Evolutionary conservation across 2,797 vertebrate species (phyloP), one percentile per base, ranked within the genome.

Genomic region (Pygocentrus nattereri): DNA sequence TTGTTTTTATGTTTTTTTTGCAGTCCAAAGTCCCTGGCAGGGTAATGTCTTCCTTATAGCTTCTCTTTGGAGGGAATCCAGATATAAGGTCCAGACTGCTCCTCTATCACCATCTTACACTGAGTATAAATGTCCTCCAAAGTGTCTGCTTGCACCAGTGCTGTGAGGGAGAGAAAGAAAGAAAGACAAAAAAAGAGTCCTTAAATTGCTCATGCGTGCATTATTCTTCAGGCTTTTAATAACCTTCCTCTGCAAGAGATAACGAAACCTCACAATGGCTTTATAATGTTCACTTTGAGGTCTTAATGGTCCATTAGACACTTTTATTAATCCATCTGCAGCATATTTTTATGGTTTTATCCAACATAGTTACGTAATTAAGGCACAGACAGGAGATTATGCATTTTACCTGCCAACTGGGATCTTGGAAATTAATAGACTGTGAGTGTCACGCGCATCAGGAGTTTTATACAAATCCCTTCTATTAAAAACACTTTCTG

Each of bases 51-150:
- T 94, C 91, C 88, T 97, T 98, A 99, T 96, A 98, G 95, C 92
- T 98, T 99, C 91, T 99, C 98, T 94, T 98, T 98, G 67, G 98
- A 99, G 88, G 98, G 97, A 93, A 99, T 97, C 98, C 98, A 99
- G 95, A 99, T 98, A 94, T 96, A 99, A 89, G 98, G 96, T 93
- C 97, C 98, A 91, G 98, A 98, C 87, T 99, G 97, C 93, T 99
- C 97, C 93, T 99, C 97, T 92, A 99, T 99, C 90, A 98, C 96
- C 93, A 97, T 93, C 95, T 99, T 99, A 96, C 97, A 98, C 91
- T 97, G 95, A 92, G 96, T 97, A 95, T 99, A 99, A 95, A 99
- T 96, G 92, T 98, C 97, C 95, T 99, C 98, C 95, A 99, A 94
- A 88, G 96, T 98, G 89, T 99, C 97, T 91, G 96, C 98, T 96